Evolutionary conservation across 2,888 invertebrate genomes (phyloP), one percentile per base, ranked within the genome.

Genomic region (Seladonia tumulorum): DNA sequence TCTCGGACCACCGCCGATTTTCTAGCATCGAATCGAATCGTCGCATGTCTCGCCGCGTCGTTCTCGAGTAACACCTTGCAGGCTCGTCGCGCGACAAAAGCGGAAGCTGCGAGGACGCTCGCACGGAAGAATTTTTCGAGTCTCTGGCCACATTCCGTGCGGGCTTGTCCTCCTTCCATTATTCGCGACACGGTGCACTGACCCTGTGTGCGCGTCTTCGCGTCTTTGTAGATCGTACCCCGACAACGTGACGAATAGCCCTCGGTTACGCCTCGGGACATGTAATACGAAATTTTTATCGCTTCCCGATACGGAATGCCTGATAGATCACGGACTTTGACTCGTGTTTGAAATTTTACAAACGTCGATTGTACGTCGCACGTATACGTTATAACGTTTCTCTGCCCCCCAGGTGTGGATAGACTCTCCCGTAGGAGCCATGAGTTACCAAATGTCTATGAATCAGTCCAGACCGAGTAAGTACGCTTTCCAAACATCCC

Each of bases 361-460:
- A 57, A 12, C 22, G 5, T 42, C 22, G 16, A 57, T 79, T 16
- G 18, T 16, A 45, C 10, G 49, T 70, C 12, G 12, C 57, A n/a
- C 57, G 57, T 22, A 16, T 57, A 66, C 60, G 22, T 49, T 35
- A 70, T 18, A 57, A 49, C 76, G 68, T 81, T 81, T 94, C 93
- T 93, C 91, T 89, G 92, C 1, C 95, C 95, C 94, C 90, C 95
- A 97, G 97, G 96, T 96, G 96, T 96, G 96, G 96, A 96, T 96
- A 96, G 96, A 96, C 94, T 95, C 96, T 96, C 96, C 96, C 96
- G 95, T 95, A 96, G 96, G 96, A 97, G 92, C 96, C 96, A 98
- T 98, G 98, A 98, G 98, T 96, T 98, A 97, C 96, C 97, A 97
- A 96, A 97, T 98, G 97, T 97, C 97, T 94, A 96, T 97, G 88